These are phyloP conservation scores for Epinephelus fuscoguttatus DNA, from an alignment of 2,113 vertebrate species.

Conservation along the genomic window DNA sequence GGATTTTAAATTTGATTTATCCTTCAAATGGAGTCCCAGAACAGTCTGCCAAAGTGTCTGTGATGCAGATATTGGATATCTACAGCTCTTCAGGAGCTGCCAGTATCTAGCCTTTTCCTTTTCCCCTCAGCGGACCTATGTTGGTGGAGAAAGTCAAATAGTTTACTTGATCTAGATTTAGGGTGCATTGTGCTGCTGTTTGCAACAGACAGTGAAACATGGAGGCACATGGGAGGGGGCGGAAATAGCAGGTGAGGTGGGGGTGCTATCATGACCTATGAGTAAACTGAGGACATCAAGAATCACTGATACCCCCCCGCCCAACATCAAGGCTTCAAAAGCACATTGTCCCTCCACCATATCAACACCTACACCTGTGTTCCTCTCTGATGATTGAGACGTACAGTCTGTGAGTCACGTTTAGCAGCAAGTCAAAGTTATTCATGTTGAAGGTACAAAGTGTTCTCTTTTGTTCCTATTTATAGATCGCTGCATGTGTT, in stretches of 20 bases:
- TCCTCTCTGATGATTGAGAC: conserved; percentile 43
- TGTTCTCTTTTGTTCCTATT: conserved; percentile 4
- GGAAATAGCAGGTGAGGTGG: conserved; percentile 25
- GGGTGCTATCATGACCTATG: conserved; percentile 45
- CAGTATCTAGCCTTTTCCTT: background rate
- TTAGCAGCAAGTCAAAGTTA: conserved; percentile 9
- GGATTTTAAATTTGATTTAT: background rate
- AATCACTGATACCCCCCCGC: conserved; percentile 4
- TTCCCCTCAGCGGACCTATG: background rate
- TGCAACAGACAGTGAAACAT: background rate
- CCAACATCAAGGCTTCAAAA: conserved; percentile 49
- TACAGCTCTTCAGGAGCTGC: background rate
- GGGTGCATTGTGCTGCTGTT: background rate
- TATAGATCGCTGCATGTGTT: background rate
- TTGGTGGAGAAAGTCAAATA: background rate
- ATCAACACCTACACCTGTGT: conserved; percentile 40
- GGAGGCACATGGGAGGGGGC: background rate
- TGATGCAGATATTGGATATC: background rate
- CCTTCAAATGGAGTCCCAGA: background rate
- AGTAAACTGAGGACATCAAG: conserved; percentile 31
- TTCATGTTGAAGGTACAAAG: conserved; percentile 18
- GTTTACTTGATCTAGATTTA: background rate
- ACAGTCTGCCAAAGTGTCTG: background rate
- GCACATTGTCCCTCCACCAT: background rate
- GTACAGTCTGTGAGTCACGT: conserved; percentile 14